phyloP scores from a whole-genome alignment of 2,797 vertebrate genomes.

The Percopsis omiscomaycus region DNA sequence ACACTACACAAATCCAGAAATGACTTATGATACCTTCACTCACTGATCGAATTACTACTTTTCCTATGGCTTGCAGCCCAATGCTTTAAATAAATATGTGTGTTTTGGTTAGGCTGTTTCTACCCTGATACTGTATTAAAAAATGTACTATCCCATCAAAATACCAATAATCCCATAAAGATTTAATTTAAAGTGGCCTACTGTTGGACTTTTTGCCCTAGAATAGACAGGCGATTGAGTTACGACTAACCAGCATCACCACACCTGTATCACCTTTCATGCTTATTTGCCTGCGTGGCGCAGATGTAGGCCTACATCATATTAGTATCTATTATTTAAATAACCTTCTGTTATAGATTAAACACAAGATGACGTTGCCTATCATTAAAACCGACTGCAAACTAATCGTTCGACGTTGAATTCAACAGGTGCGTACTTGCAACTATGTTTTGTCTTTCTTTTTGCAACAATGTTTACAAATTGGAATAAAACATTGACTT shows the following conservation, averaged over 20 bases:
- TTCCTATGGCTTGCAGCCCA: too few species aligned
- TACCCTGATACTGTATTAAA: too few species aligned
- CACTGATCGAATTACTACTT: neutral
- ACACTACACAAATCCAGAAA: neutral
- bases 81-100: too few species aligned
- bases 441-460: too few species aligned
- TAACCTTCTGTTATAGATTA: neutral
- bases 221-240: conserved; percentile 30
- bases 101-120: too few species aligned
- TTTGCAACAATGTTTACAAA: neutral
- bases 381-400: too few species aligned
- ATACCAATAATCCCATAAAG: too few species aligned
- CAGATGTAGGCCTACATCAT: neutral
- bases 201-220: conserved; percentile 26
- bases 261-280: conserved; percentile 35
- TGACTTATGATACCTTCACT: neutral
- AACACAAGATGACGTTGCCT: too few species aligned
- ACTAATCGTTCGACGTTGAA: too few species aligned
- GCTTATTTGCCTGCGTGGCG: neutral
- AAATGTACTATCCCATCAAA: too few species aligned
- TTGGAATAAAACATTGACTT: neutral
- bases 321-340: neutral
- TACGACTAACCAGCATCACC: conserved; percentile 13
- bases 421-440: too few species aligned
- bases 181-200: too few species aligned